A percentile compares a stretch with the other conserved stretches of the same genome.
These are phyloP conservation scores for Glaucomys volans DNA, from an alignment of 2,113 vertebrate species.

Conservation along the genomic window DNA sequence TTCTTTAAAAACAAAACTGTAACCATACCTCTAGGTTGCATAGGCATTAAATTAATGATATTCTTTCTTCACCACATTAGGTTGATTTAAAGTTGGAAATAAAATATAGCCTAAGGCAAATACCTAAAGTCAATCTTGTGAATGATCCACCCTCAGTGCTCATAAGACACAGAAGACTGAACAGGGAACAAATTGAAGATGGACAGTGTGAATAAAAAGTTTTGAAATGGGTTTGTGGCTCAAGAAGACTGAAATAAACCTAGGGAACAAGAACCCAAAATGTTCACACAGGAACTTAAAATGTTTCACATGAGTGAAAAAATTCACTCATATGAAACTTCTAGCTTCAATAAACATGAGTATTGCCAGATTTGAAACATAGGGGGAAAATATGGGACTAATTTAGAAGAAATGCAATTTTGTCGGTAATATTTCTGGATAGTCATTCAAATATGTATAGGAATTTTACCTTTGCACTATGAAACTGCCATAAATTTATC, in stretches of 20 bases:
- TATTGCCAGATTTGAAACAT: not conserved
- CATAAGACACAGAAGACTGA: conserved; percentile 53
- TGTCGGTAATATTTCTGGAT: not conserved
- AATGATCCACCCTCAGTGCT: not conserved
- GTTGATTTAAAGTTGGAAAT: conserved; percentile 76
- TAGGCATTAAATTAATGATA: conserved; percentile 71
- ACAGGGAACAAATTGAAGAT: not conserved
- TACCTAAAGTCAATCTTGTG: conserved; percentile 61
- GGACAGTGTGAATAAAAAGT: not conserved
- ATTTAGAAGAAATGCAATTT: not conserved
- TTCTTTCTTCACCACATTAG: conserved; percentile 69
- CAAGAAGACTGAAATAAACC: not conserved
- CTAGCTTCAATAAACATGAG: not conserved
- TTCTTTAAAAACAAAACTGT: conserved; percentile 44
- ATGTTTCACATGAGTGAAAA: not conserved
- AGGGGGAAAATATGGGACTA: not conserved
- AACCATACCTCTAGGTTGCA: conserved; percentile 37
- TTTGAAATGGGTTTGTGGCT: not conserved
- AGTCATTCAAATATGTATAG: not conserved
- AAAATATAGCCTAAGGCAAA: conserved; percentile 63
- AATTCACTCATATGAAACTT: not conserved
- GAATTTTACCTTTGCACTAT: not conserved
- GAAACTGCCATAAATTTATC: not conserved
- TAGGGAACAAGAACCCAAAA: not conserved
- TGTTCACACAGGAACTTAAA: not conserved